phyloP scores from a whole-genome alignment of 2,888 invertebrate species.

The Achlya flavicornis region DNA sequence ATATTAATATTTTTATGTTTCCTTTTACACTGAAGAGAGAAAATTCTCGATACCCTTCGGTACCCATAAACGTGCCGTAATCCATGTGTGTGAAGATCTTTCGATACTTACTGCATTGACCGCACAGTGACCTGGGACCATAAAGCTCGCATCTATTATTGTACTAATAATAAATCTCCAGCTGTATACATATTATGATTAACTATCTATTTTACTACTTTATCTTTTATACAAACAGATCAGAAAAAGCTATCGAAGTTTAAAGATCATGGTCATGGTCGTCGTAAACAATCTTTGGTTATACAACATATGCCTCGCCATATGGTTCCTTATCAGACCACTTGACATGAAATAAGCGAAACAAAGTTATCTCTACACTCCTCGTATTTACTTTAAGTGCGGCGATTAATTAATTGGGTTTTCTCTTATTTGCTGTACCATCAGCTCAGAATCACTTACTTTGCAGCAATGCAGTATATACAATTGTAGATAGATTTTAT shows the following conservation, averaged over 20 bases:
- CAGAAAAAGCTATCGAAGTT: conserved; percentile 30
- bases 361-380: conserved; percentile 39
- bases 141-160: too few relatives aligned
- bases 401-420: neutral
- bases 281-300: conserved; percentile 43
- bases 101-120: too few relatives aligned
- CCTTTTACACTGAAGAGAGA: neutral
- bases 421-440: neutral
- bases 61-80: neutral
- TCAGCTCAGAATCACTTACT: neutral
- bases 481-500: neutral
- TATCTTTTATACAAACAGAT: neutral
- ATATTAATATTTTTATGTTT: too few relatives aligned
- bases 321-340: conserved; percentile 66
- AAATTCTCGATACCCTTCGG: neutral
- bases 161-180: neutral
- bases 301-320: conserved; percentile 63
- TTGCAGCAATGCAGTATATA: neutral
- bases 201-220: neutral
- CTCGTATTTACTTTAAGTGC: conserved; percentile 15
- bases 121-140: neutral
- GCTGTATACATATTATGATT: neutral
- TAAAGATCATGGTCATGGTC: conserved; percentile 64
- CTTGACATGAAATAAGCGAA: conserved; percentile 56
- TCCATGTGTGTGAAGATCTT: neutral